Base-by-base conservation (phyloP, 2,113 vertebrate species). In the Cathartes aura region DNA sequence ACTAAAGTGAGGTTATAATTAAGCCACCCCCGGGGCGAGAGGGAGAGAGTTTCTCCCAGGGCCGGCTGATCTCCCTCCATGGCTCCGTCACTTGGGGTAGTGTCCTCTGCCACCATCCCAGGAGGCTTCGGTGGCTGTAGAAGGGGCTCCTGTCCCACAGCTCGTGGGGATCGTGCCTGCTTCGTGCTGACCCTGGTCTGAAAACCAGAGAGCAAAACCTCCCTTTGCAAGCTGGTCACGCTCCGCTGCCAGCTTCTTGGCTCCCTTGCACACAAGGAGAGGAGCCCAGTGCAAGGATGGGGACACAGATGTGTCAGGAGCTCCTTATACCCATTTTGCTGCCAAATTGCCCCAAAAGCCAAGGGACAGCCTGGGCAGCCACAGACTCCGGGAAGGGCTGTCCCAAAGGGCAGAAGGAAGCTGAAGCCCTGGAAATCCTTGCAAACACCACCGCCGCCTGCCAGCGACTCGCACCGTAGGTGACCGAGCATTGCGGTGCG, bases 381-480 rank as follows among this genome's bases (percentile, higher is more conserved):
- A 8, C 6, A 24, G 11, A 45, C 22, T 52, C 38, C 1, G 1
- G 60, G 73, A 80, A 86, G n/a, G 38, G 38, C 29, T 21, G 20
- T 66, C 56, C 68, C 2, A 1, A 17, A 43, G 42, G 30, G 27
- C 34, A 78, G 58, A n/a, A 79, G 36, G 63, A 74, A 73, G 59
- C 29, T 27, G 48, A 68, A 63, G 29, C 5, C 26, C n/a, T 56
- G 52, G 52, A 47, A 88, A 60, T 34, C 55, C 24, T 63, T 66
- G 71, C 40, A 36, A 34, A n/a, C 22, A 21, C 50, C 50, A 53
- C 22, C 12, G 3, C 59, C 45, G 36, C 59, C 45, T 2, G 3
- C 21, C 62, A 56, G 55, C 0, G 0, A 22, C 27, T 84, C 0
- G 0, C 45, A 24, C 55, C 1, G 0, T 6, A 6, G 43, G n/a